Conservation (phyloP, 2,888 invertebrate genomes). For the Drosophila sordidula region DNA sequence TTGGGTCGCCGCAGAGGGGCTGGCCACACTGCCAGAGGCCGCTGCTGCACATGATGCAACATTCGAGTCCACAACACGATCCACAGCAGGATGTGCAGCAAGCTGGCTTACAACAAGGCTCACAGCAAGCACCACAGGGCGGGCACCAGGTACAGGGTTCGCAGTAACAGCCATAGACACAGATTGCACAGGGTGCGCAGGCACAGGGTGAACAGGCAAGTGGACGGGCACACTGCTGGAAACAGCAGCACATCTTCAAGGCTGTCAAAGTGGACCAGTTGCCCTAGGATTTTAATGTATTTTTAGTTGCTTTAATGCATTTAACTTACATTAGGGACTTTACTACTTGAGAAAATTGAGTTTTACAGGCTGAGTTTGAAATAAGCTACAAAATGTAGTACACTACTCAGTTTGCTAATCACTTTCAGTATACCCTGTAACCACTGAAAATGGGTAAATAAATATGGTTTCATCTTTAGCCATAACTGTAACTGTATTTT, state of each 20-base stretch:
- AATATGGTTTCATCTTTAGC: too few relatives aligned
- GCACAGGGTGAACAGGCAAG: neutral
- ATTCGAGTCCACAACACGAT: conserved; percentile 3
- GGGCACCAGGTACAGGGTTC: neutral
- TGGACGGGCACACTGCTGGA: neutral
- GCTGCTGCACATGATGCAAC: conserved; percentile 1
- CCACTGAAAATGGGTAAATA: too few relatives aligned
- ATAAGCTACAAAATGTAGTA: neutral
- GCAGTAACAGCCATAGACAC: neutral
- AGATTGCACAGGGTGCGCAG: neutral
- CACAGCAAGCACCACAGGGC: neutral
- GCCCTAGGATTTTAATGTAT: neutral
- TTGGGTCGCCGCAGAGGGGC: too few relatives aligned
- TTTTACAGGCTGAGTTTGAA: conserved; percentile 24
- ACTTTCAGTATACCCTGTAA: too few relatives aligned
- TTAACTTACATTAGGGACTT: conserved; percentile 21
- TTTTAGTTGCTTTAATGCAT: neutral
- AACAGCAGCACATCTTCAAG: conserved; percentile 23
- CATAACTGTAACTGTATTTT: too few relatives aligned
- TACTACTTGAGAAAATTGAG: conserved; percentile 29
- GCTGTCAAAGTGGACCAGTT: neutral
- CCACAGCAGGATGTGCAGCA: conserved; percentile 3
- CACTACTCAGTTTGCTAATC: too few relatives aligned
- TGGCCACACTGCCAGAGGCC: conserved; percentile 1
- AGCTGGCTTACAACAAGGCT: neutral